Conservation (phyloP, 2,888 invertebrate genomes). For the Argynnis bischoffii region DNA sequence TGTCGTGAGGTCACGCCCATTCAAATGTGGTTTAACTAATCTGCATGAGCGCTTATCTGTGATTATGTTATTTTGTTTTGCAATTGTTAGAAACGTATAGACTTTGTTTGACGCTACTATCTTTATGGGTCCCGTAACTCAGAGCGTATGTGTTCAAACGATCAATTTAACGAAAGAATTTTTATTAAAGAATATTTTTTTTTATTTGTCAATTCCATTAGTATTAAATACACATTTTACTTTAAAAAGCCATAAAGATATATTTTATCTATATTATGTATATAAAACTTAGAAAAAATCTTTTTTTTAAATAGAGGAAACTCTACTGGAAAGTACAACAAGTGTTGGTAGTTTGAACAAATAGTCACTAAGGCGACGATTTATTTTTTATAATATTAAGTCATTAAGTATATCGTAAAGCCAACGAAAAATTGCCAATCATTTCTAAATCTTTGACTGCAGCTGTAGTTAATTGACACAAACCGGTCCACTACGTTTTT, state of each 20-base stretch:
- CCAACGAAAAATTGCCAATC: constrained; percentile 13
- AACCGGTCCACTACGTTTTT: constrained; percentile 34
- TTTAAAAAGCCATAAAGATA: too few relatives aligned
- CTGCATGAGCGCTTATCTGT: constrained; percentile 44
- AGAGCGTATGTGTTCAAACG: too few relatives aligned
- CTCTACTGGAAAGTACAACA: too few relatives aligned
- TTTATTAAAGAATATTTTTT: too few relatives aligned
- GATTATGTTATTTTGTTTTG: constrained; percentile 37
- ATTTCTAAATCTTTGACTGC: constrained; percentile 29
- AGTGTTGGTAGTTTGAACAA: too few relatives aligned
- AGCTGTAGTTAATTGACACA: constrained; percentile 42
- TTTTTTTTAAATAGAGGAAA: too few relatives aligned
- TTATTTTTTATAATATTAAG: neutral
- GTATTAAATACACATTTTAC: too few relatives aligned
- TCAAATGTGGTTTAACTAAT: constrained; percentile 43
- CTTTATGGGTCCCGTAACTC: neutral
- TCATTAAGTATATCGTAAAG: neutral
- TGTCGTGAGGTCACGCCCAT: constrained; percentile 50
- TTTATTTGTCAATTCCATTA: too few relatives aligned
- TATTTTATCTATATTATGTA: too few relatives aligned
- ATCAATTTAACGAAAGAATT: too few relatives aligned
- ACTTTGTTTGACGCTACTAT: constrained; percentile 28
- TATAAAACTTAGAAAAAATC: too few relatives aligned
- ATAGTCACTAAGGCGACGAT: too few relatives aligned
- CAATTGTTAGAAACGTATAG: constrained; percentile 25